Percentiles rank a stretch among this genome's conserved stretches.
phyloP scores from a whole-genome alignment of 2,888 invertebrate genomes.

The Drosophila infuscata region DNA sequence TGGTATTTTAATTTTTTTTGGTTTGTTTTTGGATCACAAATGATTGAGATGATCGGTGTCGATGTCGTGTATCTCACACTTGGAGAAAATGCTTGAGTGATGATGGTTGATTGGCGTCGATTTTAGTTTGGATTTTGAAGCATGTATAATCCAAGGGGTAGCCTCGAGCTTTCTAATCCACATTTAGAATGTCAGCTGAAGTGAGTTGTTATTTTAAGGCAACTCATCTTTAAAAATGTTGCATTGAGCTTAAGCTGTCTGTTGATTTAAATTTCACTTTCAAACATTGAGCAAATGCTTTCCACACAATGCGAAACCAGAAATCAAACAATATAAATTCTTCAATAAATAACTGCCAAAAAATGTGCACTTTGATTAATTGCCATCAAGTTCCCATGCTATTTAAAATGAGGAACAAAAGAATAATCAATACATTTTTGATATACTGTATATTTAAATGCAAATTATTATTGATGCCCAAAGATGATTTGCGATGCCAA shows the following conservation, averaged over 20 bases:
- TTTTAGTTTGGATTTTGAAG: conserved; percentile 37
- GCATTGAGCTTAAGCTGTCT: background rate
- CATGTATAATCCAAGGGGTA: conserved; percentile 19
- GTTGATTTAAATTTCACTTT: conserved; percentile 7
- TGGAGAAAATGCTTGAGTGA: conserved; percentile 69
- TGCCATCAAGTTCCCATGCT: conserved; percentile 74
- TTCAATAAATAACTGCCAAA: conserved; percentile 27
- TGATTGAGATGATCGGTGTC: conserved; percentile 54
- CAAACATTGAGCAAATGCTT: conserved; percentile 15
- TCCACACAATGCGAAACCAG: conserved; percentile 20
- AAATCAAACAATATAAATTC: conserved; percentile 37
- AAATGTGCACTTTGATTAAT: conserved; percentile 68
- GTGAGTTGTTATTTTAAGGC: background rate
- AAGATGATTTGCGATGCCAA: conserved; percentile 65
- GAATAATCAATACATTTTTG: conserved; percentile 64
- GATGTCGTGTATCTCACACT: conserved; percentile 55
- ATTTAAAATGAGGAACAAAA: conserved; percentile 64
- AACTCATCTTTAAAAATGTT: conserved; percentile 6
- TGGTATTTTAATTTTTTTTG: conserved; percentile 12
- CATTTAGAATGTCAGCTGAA: conserved; percentile 39
- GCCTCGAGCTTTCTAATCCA: conserved; percentile 38
- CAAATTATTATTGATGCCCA: conserved; percentile 60
- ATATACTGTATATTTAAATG: background rate
- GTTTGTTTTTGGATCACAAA: conserved; percentile 22
- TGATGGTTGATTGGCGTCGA: conserved; percentile 70